A percentile compares a stretch with the other conserved stretches of the same genome.
Evolutionary conservation across 2,113 vertebrate genomes (phyloP).

Genomic region (Cnemophilus loriae): DNA sequence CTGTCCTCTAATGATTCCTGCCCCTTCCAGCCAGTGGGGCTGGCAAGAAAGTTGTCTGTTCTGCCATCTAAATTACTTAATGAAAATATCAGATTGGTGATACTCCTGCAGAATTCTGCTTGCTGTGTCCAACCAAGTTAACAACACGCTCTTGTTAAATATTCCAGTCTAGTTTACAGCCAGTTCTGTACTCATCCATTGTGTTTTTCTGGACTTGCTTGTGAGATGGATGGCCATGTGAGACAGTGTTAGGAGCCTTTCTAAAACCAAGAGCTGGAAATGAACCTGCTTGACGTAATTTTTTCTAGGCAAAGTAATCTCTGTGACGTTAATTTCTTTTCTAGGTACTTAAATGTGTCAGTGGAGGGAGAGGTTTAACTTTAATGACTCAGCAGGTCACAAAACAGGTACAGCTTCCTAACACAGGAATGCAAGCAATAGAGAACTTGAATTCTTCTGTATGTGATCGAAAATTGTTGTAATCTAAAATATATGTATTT

Average conservation of each 20-base stretch:
- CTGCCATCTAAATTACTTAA: background rate
- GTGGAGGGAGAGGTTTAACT: background rate
- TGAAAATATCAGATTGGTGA: background rate
- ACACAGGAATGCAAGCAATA: background rate
- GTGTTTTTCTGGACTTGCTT: background rate
- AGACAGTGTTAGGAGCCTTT: background rate
- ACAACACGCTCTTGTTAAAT: background rate
- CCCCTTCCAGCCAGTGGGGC: background rate
- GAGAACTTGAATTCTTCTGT: background rate
- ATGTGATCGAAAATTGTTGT: background rate
- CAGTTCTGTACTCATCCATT: background rate
- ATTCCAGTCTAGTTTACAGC: background rate
- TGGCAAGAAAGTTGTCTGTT: background rate
- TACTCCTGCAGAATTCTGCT: background rate
- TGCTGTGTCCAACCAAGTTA: background rate
- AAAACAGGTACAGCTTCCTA: background rate
- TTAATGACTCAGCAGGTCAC: background rate
- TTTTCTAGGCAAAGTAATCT: background rate
- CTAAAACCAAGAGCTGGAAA: background rate
- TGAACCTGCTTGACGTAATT: background rate
- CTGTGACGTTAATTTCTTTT: background rate
- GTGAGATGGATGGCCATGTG: background rate
- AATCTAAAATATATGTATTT: background rate
- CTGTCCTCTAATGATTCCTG: background rate
- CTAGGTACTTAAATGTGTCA: background rate